phyloP scores from a whole-genome alignment of 2,113 vertebrate species.

The Leptodactylus fuscus region DNA sequence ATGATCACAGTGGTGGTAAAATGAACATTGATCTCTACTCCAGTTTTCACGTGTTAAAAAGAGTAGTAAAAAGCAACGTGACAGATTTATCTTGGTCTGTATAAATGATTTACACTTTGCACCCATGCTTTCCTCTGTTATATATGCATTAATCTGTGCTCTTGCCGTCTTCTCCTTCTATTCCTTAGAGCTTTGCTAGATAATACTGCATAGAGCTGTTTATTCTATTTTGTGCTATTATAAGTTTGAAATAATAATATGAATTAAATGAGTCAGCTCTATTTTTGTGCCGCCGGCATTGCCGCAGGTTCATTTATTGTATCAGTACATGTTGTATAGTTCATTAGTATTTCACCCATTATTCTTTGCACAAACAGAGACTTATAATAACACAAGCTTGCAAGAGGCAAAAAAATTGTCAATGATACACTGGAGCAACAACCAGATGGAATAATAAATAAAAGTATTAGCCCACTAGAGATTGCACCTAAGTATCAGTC shows the following conservation, averaged over 20 bases:
- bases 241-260: conserved; percentile 17
- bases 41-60: background rate
- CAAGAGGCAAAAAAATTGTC: conserved; percentile 11
- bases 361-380: conserved; percentile 30
- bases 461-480: conserved; percentile 29
- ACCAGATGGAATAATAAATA: conserved; percentile 30
- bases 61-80: background rate
- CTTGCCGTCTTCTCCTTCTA: background rate
- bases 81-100: background rate
- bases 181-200: background rate
- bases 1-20: too few relatives aligned
- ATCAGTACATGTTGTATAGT: conserved; percentile 36
- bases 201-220: background rate
- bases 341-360: conserved; percentile 43
- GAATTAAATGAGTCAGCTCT: conserved; percentile 41
- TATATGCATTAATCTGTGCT: background rate
- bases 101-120: background rate
- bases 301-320: conserved; percentile 31
- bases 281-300: conserved; percentile 30
- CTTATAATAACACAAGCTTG: conserved; percentile 13
- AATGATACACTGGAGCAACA: conserved; percentile 1
- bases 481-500: conserved; percentile 27
- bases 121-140: background rate
- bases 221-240: conserved; percentile 15
- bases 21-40: background rate